Percentiles rank a stretch among this genome's conserved stretches.
Evolutionary conservation across 2,113 vertebrate species (phyloP).

Genomic region (Oriolus oriolus): DNA sequence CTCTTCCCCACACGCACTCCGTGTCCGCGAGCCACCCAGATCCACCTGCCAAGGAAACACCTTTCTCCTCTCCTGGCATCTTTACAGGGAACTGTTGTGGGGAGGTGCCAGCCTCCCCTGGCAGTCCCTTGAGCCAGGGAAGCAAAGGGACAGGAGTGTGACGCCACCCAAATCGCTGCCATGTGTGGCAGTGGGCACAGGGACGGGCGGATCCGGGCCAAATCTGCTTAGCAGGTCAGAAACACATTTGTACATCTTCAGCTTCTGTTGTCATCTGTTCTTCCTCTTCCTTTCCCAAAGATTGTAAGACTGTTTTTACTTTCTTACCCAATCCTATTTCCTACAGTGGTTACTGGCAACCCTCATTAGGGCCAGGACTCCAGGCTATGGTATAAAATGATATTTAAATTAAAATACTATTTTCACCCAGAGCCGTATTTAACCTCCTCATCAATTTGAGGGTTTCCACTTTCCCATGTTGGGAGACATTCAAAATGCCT

Average conservation of each 20-base stretch:
- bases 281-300: conserved; percentile 34
- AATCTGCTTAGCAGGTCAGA: background rate
- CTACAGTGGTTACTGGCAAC: background rate
- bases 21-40: background rate
- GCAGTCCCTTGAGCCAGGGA: background rate
- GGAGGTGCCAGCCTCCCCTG: background rate
- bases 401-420: background rate
- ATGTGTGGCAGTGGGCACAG: background rate
- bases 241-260: background rate
- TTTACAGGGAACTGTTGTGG: background rate
- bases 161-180: background rate
- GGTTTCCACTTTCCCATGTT: background rate
- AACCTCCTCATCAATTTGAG: background rate
- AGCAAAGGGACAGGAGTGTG: background rate
- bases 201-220: background rate
- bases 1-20: background rate
- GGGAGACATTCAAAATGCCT: background rate
- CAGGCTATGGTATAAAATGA: background rate
- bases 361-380: background rate
- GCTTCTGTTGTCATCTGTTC: background rate
- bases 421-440: background rate
- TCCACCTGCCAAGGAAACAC: background rate
- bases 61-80: background rate
- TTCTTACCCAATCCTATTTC: background rate
- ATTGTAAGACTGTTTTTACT: background rate